These are phyloP conservation scores for Diprion similis DNA, from an alignment of 1,140 invertebrate species.

Conservation along the genomic window DNA sequence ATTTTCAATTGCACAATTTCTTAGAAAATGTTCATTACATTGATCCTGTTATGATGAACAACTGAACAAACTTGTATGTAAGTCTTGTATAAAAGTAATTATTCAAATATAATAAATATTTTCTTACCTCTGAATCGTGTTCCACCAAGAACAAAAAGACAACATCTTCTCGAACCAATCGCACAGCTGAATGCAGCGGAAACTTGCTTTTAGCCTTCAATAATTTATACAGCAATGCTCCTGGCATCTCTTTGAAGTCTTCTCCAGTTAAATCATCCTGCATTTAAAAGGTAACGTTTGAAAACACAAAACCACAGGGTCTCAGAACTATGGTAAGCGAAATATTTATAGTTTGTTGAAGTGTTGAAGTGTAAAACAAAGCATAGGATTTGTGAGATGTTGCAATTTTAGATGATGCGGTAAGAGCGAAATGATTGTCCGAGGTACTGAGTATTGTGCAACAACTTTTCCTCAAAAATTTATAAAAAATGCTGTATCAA, in stretches of 20 bases:
- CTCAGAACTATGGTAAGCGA: slow-evolving; percentile 5
- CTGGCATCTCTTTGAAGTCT: slow-evolving; percentile 93
- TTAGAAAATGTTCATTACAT: no score
- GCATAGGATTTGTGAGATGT: not conserved
- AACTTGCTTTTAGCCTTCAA: slow-evolving; percentile 89
- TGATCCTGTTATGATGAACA: no score
- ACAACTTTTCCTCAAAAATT: no score
- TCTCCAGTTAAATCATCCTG: slow-evolving; percentile 88
- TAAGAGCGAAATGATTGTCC: no score
- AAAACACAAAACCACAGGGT: slow-evolving; percentile 16
- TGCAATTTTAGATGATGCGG: no score
- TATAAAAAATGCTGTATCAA: no score
- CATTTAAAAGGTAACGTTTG: slow-evolving; percentile 3
- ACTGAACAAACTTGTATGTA: no score
- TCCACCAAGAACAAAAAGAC: slow-evolving; percentile 94
- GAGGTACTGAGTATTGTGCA: no score
- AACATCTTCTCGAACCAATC: slow-evolving; percentile 89
- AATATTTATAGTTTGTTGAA: not conserved
- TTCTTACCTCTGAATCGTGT: slow-evolving; percentile 82
- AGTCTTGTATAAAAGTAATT: no score
- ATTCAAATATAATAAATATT: slow-evolving; percentile 20
- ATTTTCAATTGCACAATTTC: no score
- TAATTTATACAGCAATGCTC: slow-evolving; percentile 87
- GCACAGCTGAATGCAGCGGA: slow-evolving; percentile 88
- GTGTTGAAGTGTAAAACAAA: not conserved